A percentile compares a stretch with the other conserved stretches of the same genome.
Evolutionary conservation across 2,888 invertebrate species (phyloP).

Genomic region (Conomelus anceps): DNA sequence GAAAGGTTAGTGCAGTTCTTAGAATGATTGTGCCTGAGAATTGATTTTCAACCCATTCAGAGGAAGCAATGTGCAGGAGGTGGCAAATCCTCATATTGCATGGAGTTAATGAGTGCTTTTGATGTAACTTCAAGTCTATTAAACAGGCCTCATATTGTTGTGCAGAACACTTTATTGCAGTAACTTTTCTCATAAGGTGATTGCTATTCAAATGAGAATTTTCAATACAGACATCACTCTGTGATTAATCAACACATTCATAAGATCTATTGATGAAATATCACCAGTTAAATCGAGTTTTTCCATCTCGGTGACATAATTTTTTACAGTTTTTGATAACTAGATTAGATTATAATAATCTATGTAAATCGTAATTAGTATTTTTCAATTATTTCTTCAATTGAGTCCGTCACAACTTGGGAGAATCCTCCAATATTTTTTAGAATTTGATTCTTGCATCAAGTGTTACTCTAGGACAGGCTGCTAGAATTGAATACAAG

Average conservation of each 20-base stretch:
- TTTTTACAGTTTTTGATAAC: too few species aligned
- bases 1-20: background rate
- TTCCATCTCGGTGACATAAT: too few species aligned
- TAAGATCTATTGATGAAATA: background rate
- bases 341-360: too few species aligned
- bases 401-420: too few species aligned
- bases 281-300: too few species aligned
- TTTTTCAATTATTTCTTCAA: too few species aligned
- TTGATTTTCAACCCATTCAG: background rate
- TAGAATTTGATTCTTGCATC: too few species aligned
- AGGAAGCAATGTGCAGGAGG: background rate
- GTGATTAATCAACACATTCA: background rate
- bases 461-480: too few species aligned
- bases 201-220: background rate
- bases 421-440: too few species aligned
- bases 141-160: background rate
- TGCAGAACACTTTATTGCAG: background rate
- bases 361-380: too few species aligned
- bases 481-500: too few species aligned
- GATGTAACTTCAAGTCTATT: background rate
- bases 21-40: background rate
- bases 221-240: background rate
- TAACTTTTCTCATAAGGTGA: background rate
- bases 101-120: background rate
- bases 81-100: background rate